Evolutionary conservation across 1,140 invertebrate genomes (phyloP).

Genomic region (Pseudomyrmex cubaensis): DNA sequence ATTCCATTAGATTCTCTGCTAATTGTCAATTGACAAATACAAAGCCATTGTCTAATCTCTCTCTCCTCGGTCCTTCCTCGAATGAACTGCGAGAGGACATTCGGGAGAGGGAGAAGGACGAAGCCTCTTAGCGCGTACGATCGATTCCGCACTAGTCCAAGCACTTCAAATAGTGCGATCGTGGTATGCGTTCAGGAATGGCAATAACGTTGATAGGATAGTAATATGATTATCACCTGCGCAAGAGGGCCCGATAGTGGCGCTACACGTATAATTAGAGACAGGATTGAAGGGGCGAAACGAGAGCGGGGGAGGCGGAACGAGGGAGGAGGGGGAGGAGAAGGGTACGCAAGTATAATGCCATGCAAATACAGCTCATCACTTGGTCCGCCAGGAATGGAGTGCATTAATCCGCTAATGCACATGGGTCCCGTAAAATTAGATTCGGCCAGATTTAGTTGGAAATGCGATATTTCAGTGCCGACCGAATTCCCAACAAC

Average conservation of each 20-base stretch:
- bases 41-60: constrained; percentile 57
- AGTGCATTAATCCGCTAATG: constrained; percentile 83
- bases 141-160: constrained; percentile 75
- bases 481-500: constrained; percentile 71
- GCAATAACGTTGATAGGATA: constrained; percentile 82
- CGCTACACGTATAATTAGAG: constrained; percentile 81
- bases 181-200: constrained; percentile 77
- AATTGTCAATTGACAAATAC: constrained; percentile 58
- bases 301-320: constrained; percentile 58
- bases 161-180: constrained; percentile 79
- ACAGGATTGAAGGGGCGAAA: constrained; percentile 75
- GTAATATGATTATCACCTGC: constrained; percentile 83
- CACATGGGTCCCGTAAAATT: constrained; percentile 81
- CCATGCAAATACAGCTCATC: constrained; percentile 81
- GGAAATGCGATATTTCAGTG: constrained; percentile 80
- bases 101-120: constrained; percentile 19
- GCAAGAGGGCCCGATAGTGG: constrained; percentile 75
- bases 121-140: constrained; percentile 68
- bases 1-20: constrained; percentile 43
- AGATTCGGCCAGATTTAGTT: constrained; percentile 81
- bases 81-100: constrained; percentile 63
- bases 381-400: constrained; percentile 78
- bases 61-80: constrained; percentile 32
- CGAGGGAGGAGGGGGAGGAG: constrained; percentile 45
- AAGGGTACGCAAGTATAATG: constrained; percentile 78